A percentile compares a stretch with the other conserved stretches of the same genome.
Conservation (phyloP, 2,888 invertebrate genomes). For the Cephus spinipes region DNA sequence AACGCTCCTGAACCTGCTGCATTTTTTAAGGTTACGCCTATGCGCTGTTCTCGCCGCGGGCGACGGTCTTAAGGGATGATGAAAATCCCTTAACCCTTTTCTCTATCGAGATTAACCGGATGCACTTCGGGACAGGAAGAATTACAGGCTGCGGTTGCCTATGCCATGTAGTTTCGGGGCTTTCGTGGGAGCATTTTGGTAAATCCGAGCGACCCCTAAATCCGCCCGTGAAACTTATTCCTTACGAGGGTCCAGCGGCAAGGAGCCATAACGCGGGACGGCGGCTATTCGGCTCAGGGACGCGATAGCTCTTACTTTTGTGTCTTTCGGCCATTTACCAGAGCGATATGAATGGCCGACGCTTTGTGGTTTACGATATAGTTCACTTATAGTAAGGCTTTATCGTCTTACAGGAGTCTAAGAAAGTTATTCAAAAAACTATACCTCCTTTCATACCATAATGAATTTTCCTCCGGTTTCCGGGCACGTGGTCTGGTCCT, state of each 20-base stretch:
- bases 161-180: not conserved
- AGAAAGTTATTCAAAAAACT: not conserved
- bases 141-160: not conserved
- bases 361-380: not conserved
- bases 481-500: too few relatives aligned
- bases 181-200: not conserved
- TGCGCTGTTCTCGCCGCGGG: not conserved
- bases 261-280: not conserved
- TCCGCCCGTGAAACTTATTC: not conserved
- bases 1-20: not conserved
- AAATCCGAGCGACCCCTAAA: not conserved
- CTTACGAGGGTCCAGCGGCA: not conserved
- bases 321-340: not conserved
- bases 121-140: not conserved
- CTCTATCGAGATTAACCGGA: not conserved
- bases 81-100: not conserved
- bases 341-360: not conserved
- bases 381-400: not conserved
- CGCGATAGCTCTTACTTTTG: not conserved
- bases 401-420: not conserved
- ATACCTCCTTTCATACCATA: too few relatives aligned
- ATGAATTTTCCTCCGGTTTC: not conserved
- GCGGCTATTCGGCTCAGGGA: not conserved
- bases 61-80: not conserved
- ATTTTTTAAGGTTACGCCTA: not conserved